These are phyloP conservation scores for Epizoanthus stellaris DNA, from an alignment of 92 coral and sea anemone genomes.

Conservation along the genomic window DNA sequence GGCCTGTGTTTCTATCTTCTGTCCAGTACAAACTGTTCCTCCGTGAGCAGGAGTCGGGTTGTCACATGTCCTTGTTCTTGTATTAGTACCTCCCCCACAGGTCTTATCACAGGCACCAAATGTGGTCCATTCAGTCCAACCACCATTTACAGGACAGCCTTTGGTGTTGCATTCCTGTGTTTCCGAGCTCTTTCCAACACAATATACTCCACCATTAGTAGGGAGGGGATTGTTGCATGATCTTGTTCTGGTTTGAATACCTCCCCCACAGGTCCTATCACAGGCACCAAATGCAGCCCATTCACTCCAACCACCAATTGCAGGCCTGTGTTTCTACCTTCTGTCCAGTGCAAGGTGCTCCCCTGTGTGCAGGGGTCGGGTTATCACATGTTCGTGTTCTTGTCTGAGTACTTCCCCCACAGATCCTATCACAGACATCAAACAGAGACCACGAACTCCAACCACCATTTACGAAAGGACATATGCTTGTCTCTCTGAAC, in stretches of 20 bases:
- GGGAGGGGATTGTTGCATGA: constrained; percentile 52
- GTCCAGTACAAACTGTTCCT: not conserved
- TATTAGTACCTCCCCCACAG: constrained; percentile 34
- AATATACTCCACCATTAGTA: constrained; percentile 38
- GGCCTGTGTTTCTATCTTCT: not conserved
- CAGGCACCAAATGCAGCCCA: constrained; percentile 47
- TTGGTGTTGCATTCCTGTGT: constrained; percentile 17
- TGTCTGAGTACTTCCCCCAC: constrained; percentile 29
- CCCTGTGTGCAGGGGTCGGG: not conserved
- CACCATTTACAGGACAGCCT: constrained; percentile 34
- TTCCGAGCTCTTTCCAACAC: constrained; percentile 10
- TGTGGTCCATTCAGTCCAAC: not conserved
- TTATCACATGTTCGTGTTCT: constrained; percentile 31
- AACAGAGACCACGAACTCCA: not conserved
- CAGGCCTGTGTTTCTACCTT: not conserved
- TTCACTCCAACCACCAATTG: constrained; percentile 47
- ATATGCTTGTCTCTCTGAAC: not conserved
- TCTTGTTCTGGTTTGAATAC: constrained; percentile 31
- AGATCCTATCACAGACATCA: not conserved
- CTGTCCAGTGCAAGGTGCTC: not conserved
- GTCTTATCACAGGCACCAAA: not conserved
- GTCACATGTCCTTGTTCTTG: constrained; percentile 24
- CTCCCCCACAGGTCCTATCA: constrained; percentile 41
- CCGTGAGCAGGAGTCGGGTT: constrained; percentile 1
- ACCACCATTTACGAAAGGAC: not conserved